Conservation (phyloP, 1,140 invertebrate genomes). For the Aporrectodea caliginosa region DNA sequence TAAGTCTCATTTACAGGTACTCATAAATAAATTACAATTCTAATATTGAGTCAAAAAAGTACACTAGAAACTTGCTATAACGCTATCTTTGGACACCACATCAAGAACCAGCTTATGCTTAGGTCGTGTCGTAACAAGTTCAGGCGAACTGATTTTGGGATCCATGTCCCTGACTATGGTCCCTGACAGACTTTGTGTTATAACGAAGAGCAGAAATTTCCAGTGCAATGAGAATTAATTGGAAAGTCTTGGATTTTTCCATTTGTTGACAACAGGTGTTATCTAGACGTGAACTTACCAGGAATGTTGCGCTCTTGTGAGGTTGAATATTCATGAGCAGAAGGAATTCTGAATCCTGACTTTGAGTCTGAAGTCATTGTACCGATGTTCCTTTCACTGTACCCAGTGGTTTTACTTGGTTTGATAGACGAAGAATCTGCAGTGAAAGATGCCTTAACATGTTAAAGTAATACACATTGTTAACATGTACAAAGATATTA, state of each 20-base stretch:
- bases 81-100: too few relatives aligned
- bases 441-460: not conserved
- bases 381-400: not conserved
- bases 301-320: slow-evolving; percentile 23
- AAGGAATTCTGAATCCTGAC: not conserved
- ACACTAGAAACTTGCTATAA: too few relatives aligned
- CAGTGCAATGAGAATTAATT: not conserved
- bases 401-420: not conserved
- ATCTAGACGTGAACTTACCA: slow-evolving; percentile 10
- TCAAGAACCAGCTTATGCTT: not conserved
- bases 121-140: not conserved
- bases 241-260: not conserved
- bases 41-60: too few relatives aligned
- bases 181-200: too few relatives aligned
- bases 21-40: too few relatives aligned
- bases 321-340: slow-evolving; percentile 17
- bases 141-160: not conserved
- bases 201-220: too few relatives aligned
- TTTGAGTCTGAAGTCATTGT: not conserved
- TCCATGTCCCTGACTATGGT: too few relatives aligned
- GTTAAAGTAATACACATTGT: too few relatives aligned
- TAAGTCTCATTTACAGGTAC: too few relatives aligned
- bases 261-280: not conserved
- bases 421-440: not conserved
- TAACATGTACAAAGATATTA: too few relatives aligned